These are phyloP conservation scores for Oophaga sylvatica DNA, from an alignment of 2,797 vertebrate species.

Conservation along the genomic window DNA sequence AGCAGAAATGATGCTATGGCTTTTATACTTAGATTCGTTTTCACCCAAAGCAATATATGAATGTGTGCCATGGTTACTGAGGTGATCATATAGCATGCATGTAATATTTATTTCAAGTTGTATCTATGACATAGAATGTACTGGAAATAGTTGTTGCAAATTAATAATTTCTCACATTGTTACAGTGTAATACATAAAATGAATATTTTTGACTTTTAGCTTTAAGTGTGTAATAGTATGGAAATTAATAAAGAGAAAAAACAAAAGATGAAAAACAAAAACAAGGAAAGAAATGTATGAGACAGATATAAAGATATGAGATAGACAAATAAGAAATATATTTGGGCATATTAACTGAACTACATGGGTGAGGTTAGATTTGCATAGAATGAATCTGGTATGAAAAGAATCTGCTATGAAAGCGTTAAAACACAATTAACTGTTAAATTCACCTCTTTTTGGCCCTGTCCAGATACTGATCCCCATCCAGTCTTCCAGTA, in stretches of 20 bases:
- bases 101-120: background rate
- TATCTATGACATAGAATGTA: background rate
- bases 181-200: background rate
- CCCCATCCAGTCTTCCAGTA: too few species aligned
- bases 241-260: background rate
- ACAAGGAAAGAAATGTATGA: background rate
- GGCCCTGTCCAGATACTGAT: too few species aligned
- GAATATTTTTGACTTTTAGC: background rate
- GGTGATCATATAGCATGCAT: background rate
- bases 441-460: too few species aligned
- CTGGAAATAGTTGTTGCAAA: background rate
- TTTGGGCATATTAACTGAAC: too few species aligned
- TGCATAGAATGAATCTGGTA: too few species aligned
- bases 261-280: background rate
- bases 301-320: background rate
- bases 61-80: background rate
- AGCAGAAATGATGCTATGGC: slow-evolving; percentile 24
- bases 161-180: background rate
- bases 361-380: too few species aligned
- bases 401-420: too few species aligned
- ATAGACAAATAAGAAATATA: background rate
- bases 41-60: slow-evolving; percentile 11
- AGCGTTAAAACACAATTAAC: too few species aligned
- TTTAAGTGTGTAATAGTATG: background rate
- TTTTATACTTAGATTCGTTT: background rate